Conservation (phyloP, 2,797 vertebrate genomes). For the Sphenodon punctatus region DNA sequence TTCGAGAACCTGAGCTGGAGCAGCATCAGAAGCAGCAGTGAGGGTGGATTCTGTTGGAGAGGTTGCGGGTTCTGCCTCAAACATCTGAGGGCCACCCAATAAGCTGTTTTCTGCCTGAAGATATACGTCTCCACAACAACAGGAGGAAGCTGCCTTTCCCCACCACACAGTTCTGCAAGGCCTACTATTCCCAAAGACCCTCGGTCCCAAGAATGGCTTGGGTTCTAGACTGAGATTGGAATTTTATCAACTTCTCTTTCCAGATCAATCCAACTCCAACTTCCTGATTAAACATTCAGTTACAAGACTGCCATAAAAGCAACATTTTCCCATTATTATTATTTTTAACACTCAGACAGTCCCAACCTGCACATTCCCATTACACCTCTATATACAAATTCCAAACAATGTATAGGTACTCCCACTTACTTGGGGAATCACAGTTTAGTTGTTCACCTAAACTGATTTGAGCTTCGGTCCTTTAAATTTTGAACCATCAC, state of each 20-base stretch:
- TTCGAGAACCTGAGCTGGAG: too few relatives aligned
- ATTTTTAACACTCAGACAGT: not conserved
- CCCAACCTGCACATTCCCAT: not conserved
- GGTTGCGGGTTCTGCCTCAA: too few relatives aligned
- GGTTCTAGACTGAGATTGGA: too few relatives aligned
- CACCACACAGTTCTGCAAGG: too few relatives aligned
- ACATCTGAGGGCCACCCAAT: too few relatives aligned
- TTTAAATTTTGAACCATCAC: not conserved
- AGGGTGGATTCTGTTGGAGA: too few relatives aligned
- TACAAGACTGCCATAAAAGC: not conserved
- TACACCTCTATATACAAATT: not conserved
- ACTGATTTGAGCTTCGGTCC: rapidly evolving
- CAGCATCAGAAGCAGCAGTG: too few relatives aligned
- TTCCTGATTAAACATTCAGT: conserved; percentile 2
- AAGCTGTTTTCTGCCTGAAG: too few relatives aligned
- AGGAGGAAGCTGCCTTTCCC: too few relatives aligned
- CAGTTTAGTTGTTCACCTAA: not conserved
- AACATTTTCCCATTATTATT: not conserved
- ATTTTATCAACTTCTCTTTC: conserved; percentile 4
- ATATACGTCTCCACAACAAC: too few relatives aligned
- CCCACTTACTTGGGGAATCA: not conserved
- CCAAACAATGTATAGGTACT: not conserved
- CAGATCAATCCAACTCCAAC: conserved; percentile 10
- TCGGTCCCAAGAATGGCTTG: too few relatives aligned
- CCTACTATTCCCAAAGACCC: too few relatives aligned